Evolutionary conservation across 2,888 invertebrate species (phyloP).

Genomic region (Xestoiulus laeticollis): DNA sequence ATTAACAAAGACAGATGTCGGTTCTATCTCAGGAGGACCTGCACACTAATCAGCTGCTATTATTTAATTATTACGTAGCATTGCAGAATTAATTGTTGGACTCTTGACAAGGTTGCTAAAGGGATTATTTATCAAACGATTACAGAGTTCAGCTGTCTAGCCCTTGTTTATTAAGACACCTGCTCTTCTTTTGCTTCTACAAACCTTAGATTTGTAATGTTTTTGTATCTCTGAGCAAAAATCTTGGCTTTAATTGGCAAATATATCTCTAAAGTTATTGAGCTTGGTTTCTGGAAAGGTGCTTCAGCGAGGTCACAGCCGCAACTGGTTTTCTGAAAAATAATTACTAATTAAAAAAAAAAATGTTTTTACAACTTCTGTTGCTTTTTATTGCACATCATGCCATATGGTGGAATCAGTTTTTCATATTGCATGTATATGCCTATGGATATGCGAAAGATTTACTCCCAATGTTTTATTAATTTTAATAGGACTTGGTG

Average conservation of each 20-base stretch:
- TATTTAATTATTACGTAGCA: background rate
- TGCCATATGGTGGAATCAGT: background rate
- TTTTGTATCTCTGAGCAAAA: background rate
- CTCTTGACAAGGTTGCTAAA: background rate
- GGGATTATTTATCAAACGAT: background rate
- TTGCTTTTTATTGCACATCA: background rate
- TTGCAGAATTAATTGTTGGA: background rate
- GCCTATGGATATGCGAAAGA: too few relatives aligned
- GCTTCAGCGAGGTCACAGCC: background rate
- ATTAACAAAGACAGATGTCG: background rate
- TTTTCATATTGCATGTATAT: background rate
- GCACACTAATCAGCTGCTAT: background rate
- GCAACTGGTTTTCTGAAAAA: background rate
- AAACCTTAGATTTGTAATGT: background rate
- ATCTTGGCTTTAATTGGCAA: background rate
- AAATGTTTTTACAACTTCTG: background rate
- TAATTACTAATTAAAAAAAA: background rate
- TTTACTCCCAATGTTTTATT: too few relatives aligned
- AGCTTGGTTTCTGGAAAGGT: background rate
- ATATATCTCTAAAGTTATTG: background rate
- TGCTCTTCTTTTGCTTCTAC: background rate
- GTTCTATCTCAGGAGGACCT: background rate
- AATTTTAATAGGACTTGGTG: too few relatives aligned
- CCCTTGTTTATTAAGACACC: background rate
- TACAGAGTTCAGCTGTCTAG: background rate